Evolutionary conservation across 2,113 vertebrate genomes (phyloP), one percentile per base, ranked within the genome.

Genomic region (Hippocampus zosterae): DNA sequence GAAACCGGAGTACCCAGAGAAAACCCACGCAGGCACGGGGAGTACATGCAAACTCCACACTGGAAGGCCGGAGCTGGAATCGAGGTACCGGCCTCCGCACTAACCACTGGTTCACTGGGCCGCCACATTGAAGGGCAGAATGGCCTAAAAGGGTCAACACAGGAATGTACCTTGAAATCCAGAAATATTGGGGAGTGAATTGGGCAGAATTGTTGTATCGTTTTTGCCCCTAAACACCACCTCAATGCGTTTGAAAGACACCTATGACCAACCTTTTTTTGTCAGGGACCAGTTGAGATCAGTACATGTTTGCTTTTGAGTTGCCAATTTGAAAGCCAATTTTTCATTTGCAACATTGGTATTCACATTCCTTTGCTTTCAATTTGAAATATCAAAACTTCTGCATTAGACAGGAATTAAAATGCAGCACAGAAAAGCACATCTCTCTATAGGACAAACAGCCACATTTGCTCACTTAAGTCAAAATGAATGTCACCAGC

Each of bases 71-170:
- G 29, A 33, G 4, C 29, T 0, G 29, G 0, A 5, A 33, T 33
- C 29, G 29, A 33, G 5, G 4, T 0, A 33, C 29, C n/a, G n/a
- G n/a, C n/a, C 29, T 33, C 29, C 4, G 29, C 29, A 33, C 4
- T 33, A 33, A 33, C 29, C 29, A 33, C 29, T 33, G 29, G 29
- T 4, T 3, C 29, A 33, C 4, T 4, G 29, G 29, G 29, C 29
- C 29, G 29, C 29, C 29, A 60, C 8, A 15, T 29, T 2, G 13
- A 18, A 18, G 16, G 21, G 21, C 2, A n/a, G n/a, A 56, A 56
- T 56, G n/a, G 23, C 55, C 27, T 57, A 33, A 60, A 74, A 74
- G 63, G 63, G 69, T 80, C 11, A 79, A 64, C 27, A 42, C 9
- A 40, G 18, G 37, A 59, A 65, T 33, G 56, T 7, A 25, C 11